A percentile compares a stretch with the other conserved stretches of the same genome.
These are phyloP conservation scores for Polyommatus iphigenia DNA, from an alignment of 2,888 invertebrate genomes.

Conservation along the genomic window DNA sequence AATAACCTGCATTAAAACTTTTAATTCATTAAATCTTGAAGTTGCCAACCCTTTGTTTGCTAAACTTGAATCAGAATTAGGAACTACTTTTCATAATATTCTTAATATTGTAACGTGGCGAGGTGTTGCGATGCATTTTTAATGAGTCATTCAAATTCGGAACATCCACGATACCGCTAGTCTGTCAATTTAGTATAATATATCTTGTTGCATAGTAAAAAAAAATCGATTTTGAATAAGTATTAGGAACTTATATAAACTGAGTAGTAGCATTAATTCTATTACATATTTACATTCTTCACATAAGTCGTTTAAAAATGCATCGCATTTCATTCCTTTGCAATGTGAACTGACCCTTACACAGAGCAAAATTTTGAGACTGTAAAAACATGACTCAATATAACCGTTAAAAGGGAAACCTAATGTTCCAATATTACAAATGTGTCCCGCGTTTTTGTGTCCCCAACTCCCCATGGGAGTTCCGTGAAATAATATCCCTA, in stretches of 20 bases:
- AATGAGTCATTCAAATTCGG: too few species aligned
- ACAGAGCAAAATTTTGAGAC: background rate
- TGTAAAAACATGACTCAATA: background rate
- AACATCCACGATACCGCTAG: too few species aligned
- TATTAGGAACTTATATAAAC: too few species aligned
- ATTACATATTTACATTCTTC: too few species aligned
- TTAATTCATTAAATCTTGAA: background rate
- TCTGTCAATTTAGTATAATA: too few species aligned
- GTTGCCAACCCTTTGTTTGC: background rate
- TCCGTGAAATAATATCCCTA: slow-evolving; percentile 3
- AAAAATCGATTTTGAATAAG: too few species aligned
- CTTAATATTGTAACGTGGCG: too few species aligned
- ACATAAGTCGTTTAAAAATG: too few species aligned
- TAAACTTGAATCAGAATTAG: background rate
- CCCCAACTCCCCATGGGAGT: background rate
- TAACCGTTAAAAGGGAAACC: background rate
- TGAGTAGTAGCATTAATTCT: too few species aligned
- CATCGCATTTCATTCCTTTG: too few species aligned
- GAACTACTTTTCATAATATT: background rate
- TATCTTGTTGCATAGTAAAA: too few species aligned
- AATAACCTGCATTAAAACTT: background rate
- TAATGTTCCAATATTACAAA: slow-evolving; percentile 13
- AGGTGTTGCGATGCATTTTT: too few species aligned
- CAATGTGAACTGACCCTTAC: background rate
- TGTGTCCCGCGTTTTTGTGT: background rate